Percentiles rank a stretch among this genome's conserved stretches.
These are phyloP conservation scores for Phalacrocorax brasilianus DNA, from an alignment of 2,113 vertebrate species.

Conservation along the genomic window DNA sequence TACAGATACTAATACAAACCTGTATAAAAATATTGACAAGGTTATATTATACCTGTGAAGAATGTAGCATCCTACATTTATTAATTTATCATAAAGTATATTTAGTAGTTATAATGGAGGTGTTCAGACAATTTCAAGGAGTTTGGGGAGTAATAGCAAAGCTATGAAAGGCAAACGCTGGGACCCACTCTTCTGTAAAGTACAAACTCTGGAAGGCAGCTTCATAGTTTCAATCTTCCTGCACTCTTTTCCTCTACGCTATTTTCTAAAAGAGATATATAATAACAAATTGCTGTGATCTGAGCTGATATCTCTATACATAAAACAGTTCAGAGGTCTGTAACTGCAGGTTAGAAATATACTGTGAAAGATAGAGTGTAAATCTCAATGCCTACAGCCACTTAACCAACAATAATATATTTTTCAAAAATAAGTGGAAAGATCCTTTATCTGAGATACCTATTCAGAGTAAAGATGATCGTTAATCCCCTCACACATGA, in stretches of 20 bases:
- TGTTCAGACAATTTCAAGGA: not conserved
- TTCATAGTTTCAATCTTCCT: not conserved
- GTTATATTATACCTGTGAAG: not conserved
- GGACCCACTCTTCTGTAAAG: not conserved
- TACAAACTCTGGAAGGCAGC: not conserved
- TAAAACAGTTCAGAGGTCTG: not conserved
- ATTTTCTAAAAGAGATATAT: not conserved
- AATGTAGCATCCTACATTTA: not conserved
- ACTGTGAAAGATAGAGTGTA: not conserved
- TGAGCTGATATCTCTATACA: not conserved
- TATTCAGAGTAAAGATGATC: not conserved
- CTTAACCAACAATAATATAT: not conserved
- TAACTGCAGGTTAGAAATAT: not conserved
- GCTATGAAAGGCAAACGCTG: not conserved
- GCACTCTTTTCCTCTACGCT: not conserved
- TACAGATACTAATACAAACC: not conserved
- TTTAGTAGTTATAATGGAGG: not conserved
- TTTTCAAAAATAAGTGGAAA: not conserved
- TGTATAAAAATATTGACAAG: not conserved
- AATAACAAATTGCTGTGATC: not conserved
- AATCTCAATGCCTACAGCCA: not conserved
- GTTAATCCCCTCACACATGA: not conserved
- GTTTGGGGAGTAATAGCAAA: not conserved
- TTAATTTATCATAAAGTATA: not conserved
- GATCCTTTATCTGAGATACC: not conserved